Percentiles rank a stretch among this genome's conserved stretches.
Conservation (phyloP, 2,797 vertebrate genomes). For the Synaphobranchus kaupii region DNA sequence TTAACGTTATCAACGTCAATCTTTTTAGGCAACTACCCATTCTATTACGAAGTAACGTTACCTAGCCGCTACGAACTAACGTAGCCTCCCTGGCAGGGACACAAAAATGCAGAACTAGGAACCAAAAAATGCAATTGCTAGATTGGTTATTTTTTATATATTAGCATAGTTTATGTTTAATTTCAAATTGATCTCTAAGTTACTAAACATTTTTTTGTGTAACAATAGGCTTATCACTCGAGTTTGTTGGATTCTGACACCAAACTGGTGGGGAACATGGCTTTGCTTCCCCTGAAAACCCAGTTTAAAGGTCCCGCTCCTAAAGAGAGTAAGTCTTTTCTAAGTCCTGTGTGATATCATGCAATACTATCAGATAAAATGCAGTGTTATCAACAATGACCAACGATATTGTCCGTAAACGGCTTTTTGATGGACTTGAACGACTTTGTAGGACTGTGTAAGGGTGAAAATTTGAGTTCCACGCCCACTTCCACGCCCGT, state of each 20-base stretch:
- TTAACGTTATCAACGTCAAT: background rate
- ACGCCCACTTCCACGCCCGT: background rate
- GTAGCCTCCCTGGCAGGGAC: background rate
- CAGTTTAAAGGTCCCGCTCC: slow-evolving; percentile 96
- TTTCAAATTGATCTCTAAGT: background rate
- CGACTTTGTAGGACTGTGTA: background rate
- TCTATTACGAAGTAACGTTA: background rate
- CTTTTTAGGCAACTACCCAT: background rate
- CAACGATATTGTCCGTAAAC: background rate
- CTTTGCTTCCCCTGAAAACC: slow-evolving; percentile 88
- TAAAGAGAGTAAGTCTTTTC: slow-evolving; percentile 81
- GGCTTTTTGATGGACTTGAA: background rate
- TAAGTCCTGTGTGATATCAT: background rate
- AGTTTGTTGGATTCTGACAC: slow-evolving; percentile 84
- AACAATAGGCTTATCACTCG: slow-evolving; percentile 91
- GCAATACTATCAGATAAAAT: background rate
- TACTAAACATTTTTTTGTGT: background rate
- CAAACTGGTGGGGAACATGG: slow-evolving; percentile 94
- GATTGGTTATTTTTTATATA: background rate
- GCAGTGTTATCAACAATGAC: background rate
- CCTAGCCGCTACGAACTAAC: too few species aligned
- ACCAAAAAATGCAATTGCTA: background rate
- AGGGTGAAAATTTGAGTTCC: background rate
- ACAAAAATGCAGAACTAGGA: background rate
- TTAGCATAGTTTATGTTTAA: background rate